Base-by-base conservation (phyloP, 2,888 invertebrate species). In the Dolichopus griseipennis region DNA sequence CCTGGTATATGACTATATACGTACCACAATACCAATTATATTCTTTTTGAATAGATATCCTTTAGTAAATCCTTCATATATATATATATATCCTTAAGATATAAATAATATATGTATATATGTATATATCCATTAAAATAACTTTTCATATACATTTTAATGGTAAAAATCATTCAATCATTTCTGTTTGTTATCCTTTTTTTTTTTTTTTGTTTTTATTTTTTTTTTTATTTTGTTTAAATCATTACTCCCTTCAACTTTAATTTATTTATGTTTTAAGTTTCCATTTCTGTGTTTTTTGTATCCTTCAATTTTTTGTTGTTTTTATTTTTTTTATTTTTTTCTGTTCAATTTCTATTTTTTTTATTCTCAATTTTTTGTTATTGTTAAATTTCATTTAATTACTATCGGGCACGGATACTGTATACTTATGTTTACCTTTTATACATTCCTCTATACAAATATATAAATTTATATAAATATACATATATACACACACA, bases 161-260 rank as follows among this genome's bases (percentile, higher is more conserved):
- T 52, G 52, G 52, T 52, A 52, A 52, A 52, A 52, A 52, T 52
- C 52, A 52, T 52, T 52, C 52, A 52, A 52, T 52, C 52, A 52
- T 52, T 52, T 52, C 15, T 18, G 15, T 52, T 18, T 18, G 8
- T 37, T 37, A 37, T 37, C 37, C 37, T 37, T 37, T 5, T 37
- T 37, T 37, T 37, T 10, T 37, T n/a, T n/a, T 37, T 37, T 34
- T 34, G 34, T 5, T 34, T 34, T 34, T 34, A 5, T n/a, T n/a
- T n/a, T 34, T 8, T 37, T 52, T 18, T 3, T 52, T 52, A 52
- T 52, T 52, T 18, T 52, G 15, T 52, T 52, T 52, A n/a, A 52
- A 52, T 52, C 52, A 52, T 52, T 52, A 52, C 18, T 52, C 8
- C n/a, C n/a, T 52, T 52, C 52, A 52, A 52, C 18, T 52, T 52